phyloP scores from a whole-genome alignment of 2,888 invertebrate species.

The Nephrotoma flavescens region DNA sequence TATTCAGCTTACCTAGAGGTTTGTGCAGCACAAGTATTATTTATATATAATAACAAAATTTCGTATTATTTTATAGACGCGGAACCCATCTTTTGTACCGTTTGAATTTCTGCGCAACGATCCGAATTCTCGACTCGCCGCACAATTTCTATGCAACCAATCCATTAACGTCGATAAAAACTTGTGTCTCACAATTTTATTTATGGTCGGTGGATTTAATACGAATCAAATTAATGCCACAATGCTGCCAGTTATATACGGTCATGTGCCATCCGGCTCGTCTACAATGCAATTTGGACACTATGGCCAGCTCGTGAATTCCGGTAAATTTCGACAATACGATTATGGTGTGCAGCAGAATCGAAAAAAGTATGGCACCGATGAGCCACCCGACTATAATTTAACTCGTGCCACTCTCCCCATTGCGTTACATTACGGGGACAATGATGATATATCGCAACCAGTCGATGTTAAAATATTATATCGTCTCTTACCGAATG shows the following conservation, averaged over 20 bases:
- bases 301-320: conserved; percentile 33
- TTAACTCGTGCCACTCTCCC: conserved; percentile 29
- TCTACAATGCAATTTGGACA: conserved; percentile 37
- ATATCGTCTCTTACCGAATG: conserved; percentile 29
- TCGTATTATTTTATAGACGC: background rate
- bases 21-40: background rate
- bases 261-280: conserved; percentile 44
- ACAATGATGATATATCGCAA: conserved; percentile 38
- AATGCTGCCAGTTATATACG: conserved; percentile 41
- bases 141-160: background rate
- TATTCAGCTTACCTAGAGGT: conserved; percentile 8
- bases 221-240: conserved; percentile 31
- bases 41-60: background rate
- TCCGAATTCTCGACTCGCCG: background rate
- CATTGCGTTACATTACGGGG: conserved; percentile 33
- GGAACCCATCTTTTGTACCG: background rate
- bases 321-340: conserved; percentile 27
- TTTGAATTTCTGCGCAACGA: background rate
- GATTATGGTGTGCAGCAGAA: conserved; percentile 34
- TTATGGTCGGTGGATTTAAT: conserved; percentile 34
- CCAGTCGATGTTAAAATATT: conserved; percentile 30
- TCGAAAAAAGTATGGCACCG: conserved; percentile 29
- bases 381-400: conserved; percentile 32
- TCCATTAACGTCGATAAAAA: background rate
- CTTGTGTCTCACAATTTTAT: conserved; percentile 25